Evolutionary conservation across 2,888 invertebrate genomes (phyloP), one percentile per base, ranked within the genome.

Genomic region (Drosophila silvestris): DNA sequence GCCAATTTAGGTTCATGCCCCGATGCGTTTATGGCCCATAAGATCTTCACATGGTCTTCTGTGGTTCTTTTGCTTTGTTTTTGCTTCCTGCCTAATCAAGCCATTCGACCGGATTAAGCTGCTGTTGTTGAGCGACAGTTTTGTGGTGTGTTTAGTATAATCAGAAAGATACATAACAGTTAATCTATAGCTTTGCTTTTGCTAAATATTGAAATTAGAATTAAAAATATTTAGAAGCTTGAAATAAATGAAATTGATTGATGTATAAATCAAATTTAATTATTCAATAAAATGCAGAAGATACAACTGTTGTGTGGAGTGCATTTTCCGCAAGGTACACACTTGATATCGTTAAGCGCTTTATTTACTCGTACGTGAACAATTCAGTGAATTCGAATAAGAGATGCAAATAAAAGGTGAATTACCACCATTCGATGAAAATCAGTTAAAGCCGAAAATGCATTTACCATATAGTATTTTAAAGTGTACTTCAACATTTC

Each of bases 1-100:
- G 68, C 57, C 66, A 84, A 72, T 89, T 84, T 60, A 35, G 52
- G 81, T 68, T 79, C 65, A 84, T 70, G 77, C 72, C 37, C 53
- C 68, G 72, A 56, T 83, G 74, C 72, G 65, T 70, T 74, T 77
- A 67, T 67, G 67, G 64, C 44, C 30, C 64, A 64, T 62, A 63
- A 64, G 69, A 32, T 39, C 37, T 28, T n/a, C 37, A 60, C 61
- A 56, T 60, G 44, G 53, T 52, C 52, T 19, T 26, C 47, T 26
- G 47, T 37, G 33, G 28, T 50, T 39, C 30, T 32, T 35, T 39
- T 10, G 14, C 26, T 44, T 30, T 26, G 59, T 56, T 33, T 33
- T 52, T 19, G 16, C 39, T 39, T 32, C 39, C 35, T 19, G 44
- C 39, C n/a, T 35, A 52, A 52, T n/a, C 58, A 35, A 56, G 59